Percentiles rank a stretch among this genome's conserved stretches.
Evolutionary conservation across 2,113 vertebrate genomes (phyloP).

Genomic region (Okapia johnstoni): DNA sequence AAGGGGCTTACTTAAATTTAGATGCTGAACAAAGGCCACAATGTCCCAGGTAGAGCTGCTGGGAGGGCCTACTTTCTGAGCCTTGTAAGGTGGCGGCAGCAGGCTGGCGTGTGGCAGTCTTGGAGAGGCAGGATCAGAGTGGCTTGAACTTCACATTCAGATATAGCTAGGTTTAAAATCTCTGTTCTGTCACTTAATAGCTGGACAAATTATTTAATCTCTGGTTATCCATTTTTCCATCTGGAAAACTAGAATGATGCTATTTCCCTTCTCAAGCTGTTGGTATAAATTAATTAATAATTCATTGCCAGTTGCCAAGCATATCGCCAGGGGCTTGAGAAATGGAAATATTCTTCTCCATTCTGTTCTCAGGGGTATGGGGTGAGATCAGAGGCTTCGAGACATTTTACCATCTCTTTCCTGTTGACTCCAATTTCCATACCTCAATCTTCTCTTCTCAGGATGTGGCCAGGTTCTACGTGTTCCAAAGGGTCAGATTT

Average conservation of each 20-base stretch:
- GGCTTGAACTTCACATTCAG: neutral
- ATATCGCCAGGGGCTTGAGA: neutral
- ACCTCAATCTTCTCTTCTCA: slow-evolving; percentile 67
- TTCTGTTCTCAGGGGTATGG: neutral
- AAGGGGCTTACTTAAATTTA: neutral
- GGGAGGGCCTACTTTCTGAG: neutral
- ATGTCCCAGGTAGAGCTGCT: neutral
- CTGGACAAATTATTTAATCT: neutral
- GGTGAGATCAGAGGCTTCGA: neutral
- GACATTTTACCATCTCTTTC: neutral
- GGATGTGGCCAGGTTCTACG: slow-evolving; percentile 92
- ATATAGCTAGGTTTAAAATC: neutral
- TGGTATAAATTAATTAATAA: neutral
- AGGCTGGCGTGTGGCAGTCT: neutral
- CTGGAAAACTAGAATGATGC: neutral
- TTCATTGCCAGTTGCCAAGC: neutral
- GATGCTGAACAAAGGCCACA: neutral
- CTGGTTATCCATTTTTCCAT: neutral
- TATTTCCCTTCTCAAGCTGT: neutral
- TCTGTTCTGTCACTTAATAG: neutral
- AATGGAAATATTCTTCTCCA: neutral
- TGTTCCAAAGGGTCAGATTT: slow-evolving; percentile 90
- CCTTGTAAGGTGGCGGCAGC: neutral
- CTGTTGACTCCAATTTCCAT: neutral
- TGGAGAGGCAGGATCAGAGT: neutral